Percentiles rank a stretch among this genome's conserved stretches.
These are phyloP conservation scores for Malthinus flaveolus DNA, from an alignment of 2,888 invertebrate species.

Conservation along the genomic window DNA sequence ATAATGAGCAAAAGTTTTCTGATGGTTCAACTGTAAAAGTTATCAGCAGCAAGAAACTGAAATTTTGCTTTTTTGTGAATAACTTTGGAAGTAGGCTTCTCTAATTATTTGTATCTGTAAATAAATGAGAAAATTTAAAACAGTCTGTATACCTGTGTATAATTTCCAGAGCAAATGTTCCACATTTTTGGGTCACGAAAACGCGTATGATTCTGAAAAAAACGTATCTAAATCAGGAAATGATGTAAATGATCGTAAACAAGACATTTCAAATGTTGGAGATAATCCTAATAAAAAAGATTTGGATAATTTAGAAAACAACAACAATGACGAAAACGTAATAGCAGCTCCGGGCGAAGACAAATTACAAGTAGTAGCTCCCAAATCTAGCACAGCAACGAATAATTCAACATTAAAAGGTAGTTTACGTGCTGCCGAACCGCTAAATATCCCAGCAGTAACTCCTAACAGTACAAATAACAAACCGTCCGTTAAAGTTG, in stretches of 20 bases:
- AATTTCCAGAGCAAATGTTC: too few species aligned
- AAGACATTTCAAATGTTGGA: conserved; percentile 25
- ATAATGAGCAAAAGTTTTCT: too few species aligned
- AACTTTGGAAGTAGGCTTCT: too few species aligned
- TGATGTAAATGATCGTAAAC: conserved; percentile 8
- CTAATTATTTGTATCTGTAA: too few species aligned
- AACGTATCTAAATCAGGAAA: conserved; percentile 5
- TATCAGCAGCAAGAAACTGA: too few species aligned
- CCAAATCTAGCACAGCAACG: conserved; percentile 29
- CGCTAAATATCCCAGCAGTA: conserved; percentile 44
- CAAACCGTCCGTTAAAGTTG: conserved; percentile 25
- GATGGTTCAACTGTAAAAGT: too few species aligned
- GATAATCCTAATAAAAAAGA: conserved; percentile 28
- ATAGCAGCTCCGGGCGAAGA: conserved; percentile 35
- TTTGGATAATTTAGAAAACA: conserved; percentile 8
- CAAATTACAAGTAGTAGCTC: not conserved
- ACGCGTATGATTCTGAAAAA: too few species aligned
- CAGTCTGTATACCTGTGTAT: not conserved
- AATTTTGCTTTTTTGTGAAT: too few species aligned
- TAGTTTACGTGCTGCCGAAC: conserved; percentile 43
- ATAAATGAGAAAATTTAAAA: too few species aligned
- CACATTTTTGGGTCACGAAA: too few species aligned
- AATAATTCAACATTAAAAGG: conserved; percentile 36
- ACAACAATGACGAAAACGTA: conserved; percentile 32
- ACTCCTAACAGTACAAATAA: conserved; percentile 44